A percentile compares a stretch with the other conserved stretches of the same genome.
Evolutionary conservation across 35 echinoderm and acorn worm genomes (phyloP).

Genomic region (Hemicentrotus pulcherrimus): DNA sequence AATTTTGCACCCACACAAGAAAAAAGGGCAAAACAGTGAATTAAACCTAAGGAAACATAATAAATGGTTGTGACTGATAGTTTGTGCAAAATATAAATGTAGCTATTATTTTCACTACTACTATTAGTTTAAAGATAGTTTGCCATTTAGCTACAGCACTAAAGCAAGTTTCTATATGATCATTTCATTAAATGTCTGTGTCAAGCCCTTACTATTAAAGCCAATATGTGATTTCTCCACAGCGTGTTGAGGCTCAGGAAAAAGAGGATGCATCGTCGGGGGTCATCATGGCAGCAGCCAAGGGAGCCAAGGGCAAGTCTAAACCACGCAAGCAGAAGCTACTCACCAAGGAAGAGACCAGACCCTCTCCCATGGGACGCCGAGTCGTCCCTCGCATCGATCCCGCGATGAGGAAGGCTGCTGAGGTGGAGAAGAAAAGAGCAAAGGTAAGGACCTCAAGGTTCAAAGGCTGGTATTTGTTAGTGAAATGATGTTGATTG

Average conservation of each 20-base stretch:
- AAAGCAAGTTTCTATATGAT: no score
- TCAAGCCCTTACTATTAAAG: not conserved
- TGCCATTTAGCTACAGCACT: no score
- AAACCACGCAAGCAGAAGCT: conserved; percentile 72
- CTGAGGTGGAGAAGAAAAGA: not conserved
- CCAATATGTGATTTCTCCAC: not conserved
- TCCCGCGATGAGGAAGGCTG: conserved; percentile 41
- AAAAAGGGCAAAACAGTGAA: no score
- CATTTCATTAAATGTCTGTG: no score
- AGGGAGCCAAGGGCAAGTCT: conserved; percentile 36
- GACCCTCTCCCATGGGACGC: conserved; percentile 85
- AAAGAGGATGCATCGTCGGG: conserved; percentile 59
- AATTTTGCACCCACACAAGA: no score
- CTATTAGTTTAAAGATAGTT: no score
- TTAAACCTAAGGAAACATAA: no score
- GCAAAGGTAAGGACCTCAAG: not conserved
- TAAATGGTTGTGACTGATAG: no score
- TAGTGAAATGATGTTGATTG: no score
- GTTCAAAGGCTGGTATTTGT: no score
- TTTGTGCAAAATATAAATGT: no score
- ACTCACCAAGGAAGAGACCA: conserved; percentile 80
- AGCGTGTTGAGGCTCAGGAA: conserved; percentile 85
- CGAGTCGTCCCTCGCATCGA: conserved; percentile 90
- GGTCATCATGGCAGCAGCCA: not conserved
- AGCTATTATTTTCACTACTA: no score